These are phyloP conservation scores for Diplodus sargus DNA, from an alignment of 2,797 vertebrate species.

Conservation along the genomic window DNA sequence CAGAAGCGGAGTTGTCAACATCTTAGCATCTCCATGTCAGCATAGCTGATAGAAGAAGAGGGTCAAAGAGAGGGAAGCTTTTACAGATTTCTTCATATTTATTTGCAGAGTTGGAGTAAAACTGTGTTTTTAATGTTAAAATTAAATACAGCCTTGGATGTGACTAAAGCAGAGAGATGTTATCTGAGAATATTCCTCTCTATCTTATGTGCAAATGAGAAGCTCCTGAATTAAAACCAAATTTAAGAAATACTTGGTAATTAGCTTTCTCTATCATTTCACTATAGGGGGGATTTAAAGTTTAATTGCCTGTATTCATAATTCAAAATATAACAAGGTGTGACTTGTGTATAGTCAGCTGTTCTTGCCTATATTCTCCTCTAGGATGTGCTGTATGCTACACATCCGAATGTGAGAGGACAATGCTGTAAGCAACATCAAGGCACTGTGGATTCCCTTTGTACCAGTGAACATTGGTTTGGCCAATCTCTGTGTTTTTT, in stretches of 20 bases:
- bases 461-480: conserved; percentile 62
- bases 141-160: conserved; percentile 34
- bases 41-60: conserved; percentile 48
- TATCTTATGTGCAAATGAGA: conserved; percentile 43
- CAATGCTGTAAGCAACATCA: conserved; percentile 66
- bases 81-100: conserved; percentile 43
- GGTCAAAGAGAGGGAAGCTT: conserved; percentile 50
- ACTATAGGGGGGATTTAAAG: conserved; percentile 65
- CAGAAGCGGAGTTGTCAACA: conserved; percentile 67
- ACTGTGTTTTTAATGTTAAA: conserved; percentile 26
- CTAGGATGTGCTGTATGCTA: conserved; percentile 74
- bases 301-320: conserved; percentile 74
- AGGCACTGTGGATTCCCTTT: conserved; percentile 69
- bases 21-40: conserved; percentile 57
- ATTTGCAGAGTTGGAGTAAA: conserved; percentile 39
- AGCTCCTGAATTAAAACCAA: conserved; percentile 54
- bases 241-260: conserved; percentile 53
- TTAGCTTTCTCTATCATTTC: conserved; percentile 60
- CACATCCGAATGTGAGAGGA: conserved; percentile 36
- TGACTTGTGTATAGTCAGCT: conserved; percentile 68
- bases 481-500: conserved; percentile 72
- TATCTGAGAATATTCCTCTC: conserved; percentile 43
- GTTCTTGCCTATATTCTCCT: conserved; percentile 65
- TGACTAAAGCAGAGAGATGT: conserved; percentile 35
- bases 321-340: conserved; percentile 67